These are phyloP conservation scores for Callaeas wilsoni DNA, from an alignment of 2,113 vertebrate genomes.

Conservation along the genomic window DNA sequence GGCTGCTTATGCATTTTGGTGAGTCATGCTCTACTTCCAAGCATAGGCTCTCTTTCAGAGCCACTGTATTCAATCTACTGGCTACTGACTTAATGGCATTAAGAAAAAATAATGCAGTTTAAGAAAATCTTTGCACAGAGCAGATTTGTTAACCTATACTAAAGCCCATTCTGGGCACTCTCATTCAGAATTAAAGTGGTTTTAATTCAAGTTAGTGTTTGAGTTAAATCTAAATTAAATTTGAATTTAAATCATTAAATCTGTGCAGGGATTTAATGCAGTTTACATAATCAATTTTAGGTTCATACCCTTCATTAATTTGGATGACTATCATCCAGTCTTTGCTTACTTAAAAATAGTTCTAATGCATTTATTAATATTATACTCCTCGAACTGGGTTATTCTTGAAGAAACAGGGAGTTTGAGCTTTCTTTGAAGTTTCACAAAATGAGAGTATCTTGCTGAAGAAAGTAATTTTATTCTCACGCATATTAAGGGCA, in stretches of 20 bases:
- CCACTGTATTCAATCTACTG: not conserved
- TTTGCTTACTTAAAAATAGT: slow-evolving; percentile 64
- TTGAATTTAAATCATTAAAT: slow-evolving; percentile 69
- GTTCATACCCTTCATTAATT: slow-evolving; percentile 62
- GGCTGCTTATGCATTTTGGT: not conserved
- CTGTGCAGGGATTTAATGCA: slow-evolving; percentile 19
- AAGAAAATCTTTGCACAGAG: slow-evolving; percentile 39
- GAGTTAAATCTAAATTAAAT: slow-evolving; percentile 67
- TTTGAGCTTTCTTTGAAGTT: slow-evolving; percentile 40
- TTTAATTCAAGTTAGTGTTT: slow-evolving; percentile 60
- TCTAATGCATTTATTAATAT: slow-evolving; percentile 63
- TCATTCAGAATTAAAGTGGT: slow-evolving; percentile 49
- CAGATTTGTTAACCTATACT: slow-evolving; percentile 24
- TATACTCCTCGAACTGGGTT: slow-evolving; percentile 33
- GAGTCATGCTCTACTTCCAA: not conserved
- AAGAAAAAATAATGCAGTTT: not conserved
- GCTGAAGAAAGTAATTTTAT: not conserved
- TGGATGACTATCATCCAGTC: slow-evolving; percentile 51
- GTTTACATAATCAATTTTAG: slow-evolving; percentile 68
- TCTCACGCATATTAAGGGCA: not conserved
- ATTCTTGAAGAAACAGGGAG: slow-evolving; percentile 21
- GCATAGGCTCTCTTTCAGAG: not conserved
- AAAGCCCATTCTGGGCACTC: slow-evolving; percentile 1
- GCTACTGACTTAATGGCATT: not conserved
- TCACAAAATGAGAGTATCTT: not conserved